A percentile compares a stretch with the other conserved stretches of the same genome.
These are phyloP conservation scores for Dipodomys stephensi DNA, from an alignment of 2,113 vertebrate genomes.

Conservation along the genomic window DNA sequence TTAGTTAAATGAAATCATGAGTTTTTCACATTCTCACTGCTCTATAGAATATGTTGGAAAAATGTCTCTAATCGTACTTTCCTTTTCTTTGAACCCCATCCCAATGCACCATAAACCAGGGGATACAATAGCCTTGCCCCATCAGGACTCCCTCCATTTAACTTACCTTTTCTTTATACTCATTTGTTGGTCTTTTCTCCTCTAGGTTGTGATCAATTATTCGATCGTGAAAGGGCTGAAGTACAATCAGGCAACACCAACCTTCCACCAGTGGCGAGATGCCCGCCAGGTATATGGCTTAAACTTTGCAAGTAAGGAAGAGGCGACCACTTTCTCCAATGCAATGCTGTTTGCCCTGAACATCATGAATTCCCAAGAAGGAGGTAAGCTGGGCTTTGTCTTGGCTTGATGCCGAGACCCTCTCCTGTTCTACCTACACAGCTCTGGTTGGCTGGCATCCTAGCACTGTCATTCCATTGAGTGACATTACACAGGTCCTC, in stretches of 20 bases:
- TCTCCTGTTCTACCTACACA: accelerated
- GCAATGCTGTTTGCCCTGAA: constrained; percentile 99
- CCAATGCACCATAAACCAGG: neutral
- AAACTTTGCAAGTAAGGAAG: constrained; percentile 99
- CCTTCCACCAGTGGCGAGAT: constrained; percentile 99
- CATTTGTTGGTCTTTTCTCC: constrained; percentile 32
- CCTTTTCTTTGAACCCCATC: neutral
- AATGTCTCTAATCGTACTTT: neutral
- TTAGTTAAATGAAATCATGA: neutral
- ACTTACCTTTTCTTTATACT: constrained; percentile 24
- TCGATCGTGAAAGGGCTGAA: constrained; percentile 99
- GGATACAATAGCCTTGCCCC: neutral
- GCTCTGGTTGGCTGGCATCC: neutral
- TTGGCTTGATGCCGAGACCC: neutral
- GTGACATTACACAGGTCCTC: accelerated
- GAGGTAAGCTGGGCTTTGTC: constrained; percentile 87
- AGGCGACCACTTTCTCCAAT: constrained; percentile 98
- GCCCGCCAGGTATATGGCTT: constrained; percentile 98
- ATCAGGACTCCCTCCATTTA: neutral
- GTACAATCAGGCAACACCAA: constrained; percentile 99
- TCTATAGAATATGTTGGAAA: accelerated
- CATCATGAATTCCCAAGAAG: constrained; percentile 97
- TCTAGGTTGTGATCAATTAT: constrained; percentile 99
- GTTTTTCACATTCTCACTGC: neutral
- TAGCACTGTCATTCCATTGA: accelerated